Conservation (phyloP, 2,888 invertebrate species). For the Didymodactylos carnosus region DNA sequence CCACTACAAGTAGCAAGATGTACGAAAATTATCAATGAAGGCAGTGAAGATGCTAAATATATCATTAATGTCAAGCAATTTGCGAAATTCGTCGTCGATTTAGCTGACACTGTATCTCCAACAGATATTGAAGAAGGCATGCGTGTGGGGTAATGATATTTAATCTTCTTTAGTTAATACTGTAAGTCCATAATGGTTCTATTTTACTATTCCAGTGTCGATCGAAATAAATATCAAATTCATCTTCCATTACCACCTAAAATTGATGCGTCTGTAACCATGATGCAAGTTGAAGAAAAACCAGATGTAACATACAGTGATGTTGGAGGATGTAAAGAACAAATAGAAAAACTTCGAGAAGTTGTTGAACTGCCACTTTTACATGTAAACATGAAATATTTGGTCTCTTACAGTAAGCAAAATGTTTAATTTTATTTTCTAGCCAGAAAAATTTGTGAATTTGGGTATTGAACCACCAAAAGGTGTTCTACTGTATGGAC, state of each 20-base stretch:
- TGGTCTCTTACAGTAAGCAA: neutral
- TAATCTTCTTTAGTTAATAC: too few relatives aligned
- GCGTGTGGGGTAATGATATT: constrained; percentile 51
- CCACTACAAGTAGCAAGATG: constrained; percentile 66
- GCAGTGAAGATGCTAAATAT: constrained; percentile 90
- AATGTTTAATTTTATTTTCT: constrained; percentile 16
- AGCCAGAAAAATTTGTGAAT: constrained; percentile 96
- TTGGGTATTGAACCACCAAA: constrained; percentile 97
- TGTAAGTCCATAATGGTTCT: too few relatives aligned
- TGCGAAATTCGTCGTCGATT: constrained; percentile 95
- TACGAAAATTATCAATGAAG: constrained; percentile 74
- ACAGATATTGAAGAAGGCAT: constrained; percentile 82
- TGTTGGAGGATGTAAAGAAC: constrained; percentile 97
- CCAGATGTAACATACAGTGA: constrained; percentile 99
- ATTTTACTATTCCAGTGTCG: constrained; percentile 48
- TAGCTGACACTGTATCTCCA: constrained; percentile 89
- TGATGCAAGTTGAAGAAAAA: constrained; percentile 99
- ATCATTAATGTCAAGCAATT: constrained; percentile 99
- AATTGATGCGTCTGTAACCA: constrained; percentile 97
- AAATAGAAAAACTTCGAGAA: constrained; percentile 91
- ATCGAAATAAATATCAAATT: constrained; percentile 97
- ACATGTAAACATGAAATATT: constrained; percentile 49
- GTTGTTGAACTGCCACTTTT: constrained; percentile 92
- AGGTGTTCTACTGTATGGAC: constrained; percentile 80
- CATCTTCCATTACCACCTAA: constrained; percentile 97